Conservation (phyloP, 2,888 invertebrate species). For the Cephus spinipes region DNA sequence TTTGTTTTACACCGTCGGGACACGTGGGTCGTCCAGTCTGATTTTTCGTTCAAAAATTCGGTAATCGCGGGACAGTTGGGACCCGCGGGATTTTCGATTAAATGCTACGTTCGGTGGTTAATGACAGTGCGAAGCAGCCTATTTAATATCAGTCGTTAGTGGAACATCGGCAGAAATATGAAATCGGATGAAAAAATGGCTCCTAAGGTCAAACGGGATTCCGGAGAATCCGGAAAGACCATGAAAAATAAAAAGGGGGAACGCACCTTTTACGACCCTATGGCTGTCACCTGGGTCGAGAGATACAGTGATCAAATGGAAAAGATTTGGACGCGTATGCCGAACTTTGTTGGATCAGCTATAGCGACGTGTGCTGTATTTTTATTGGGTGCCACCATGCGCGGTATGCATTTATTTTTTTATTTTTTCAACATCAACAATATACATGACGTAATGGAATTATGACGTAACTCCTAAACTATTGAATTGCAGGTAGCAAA, state of each 20-base stretch:
- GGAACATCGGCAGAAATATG: neutral
- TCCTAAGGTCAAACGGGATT: neutral
- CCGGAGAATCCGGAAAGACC: neutral
- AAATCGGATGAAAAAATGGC: neutral
- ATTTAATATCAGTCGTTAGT: neutral
- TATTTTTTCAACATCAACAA: neutral
- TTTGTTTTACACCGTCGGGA: no score
- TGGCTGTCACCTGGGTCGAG: slow-evolving; percentile 74
- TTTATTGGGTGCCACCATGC: slow-evolving; percentile 73
- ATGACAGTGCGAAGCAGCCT: no score
- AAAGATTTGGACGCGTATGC: slow-evolving; percentile 71
- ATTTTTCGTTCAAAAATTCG: no score
- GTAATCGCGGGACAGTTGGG: no score
- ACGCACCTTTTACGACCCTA: slow-evolving; percentile 61
- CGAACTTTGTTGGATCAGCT: slow-evolving; percentile 69
- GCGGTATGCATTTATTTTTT: slow-evolving; percentile 66
- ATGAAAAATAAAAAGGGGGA: neutral
- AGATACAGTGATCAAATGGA: slow-evolving; percentile 70
- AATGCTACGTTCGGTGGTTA: no score
- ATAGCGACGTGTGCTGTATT: slow-evolving; percentile 74
- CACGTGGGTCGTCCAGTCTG: no score
- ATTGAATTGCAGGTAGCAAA: no score
- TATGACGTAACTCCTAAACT: no score
- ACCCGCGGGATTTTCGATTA: no score
- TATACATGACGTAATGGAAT: no score